Conservation (phyloP, 2,797 vertebrate genomes). For the Lutra lutra region DNA sequence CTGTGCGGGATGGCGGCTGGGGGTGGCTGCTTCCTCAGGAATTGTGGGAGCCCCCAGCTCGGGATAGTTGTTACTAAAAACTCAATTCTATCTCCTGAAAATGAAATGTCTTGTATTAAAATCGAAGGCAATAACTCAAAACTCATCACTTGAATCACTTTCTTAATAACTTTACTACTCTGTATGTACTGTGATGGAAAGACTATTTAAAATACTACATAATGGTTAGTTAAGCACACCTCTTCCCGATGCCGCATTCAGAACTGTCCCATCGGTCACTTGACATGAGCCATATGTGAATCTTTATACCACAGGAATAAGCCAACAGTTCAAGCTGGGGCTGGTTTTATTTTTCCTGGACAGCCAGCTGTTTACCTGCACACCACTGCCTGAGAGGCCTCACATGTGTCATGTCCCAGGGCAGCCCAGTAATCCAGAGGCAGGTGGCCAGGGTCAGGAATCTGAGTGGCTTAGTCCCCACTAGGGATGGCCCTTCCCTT, state of each 20-base stretch:
- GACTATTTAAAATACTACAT: neutral
- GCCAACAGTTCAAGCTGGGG: neutral
- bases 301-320: neutral
- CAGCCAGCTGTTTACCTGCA: neutral
- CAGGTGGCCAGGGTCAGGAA: neutral
- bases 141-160: neutral
- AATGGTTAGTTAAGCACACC: neutral
- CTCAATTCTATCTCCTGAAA: neutral
- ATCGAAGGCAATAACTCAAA: neutral
- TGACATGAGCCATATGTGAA: neutral
- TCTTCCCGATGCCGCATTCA: neutral
- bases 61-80: neutral
- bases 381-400: neutral
- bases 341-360: neutral
- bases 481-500: neutral
- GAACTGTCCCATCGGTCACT: neutral
- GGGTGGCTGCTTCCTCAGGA: neutral
- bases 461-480: neutral
- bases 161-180: neutral
- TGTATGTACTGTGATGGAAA: neutral
- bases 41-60: neutral
- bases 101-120: constrained; percentile 35
- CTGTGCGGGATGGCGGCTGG: neutral
- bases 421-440: neutral
- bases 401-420: neutral